Percentiles rank a stretch among this genome's conserved stretches.
Conservation (phyloP, 2,797 vertebrate species). For the Sebastes minor region DNA sequence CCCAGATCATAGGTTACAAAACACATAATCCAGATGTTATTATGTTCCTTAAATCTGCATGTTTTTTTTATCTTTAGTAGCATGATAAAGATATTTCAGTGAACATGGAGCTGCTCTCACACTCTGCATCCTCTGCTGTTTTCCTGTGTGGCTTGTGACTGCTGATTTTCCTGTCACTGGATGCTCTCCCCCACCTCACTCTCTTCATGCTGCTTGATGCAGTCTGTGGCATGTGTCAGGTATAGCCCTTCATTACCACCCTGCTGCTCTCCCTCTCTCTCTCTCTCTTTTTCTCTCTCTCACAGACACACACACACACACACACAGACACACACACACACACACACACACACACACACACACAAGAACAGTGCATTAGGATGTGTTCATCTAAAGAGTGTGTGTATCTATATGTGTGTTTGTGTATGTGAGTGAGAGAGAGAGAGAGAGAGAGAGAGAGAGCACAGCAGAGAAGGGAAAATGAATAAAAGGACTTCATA, state of each 20-base stretch:
- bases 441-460: background rate
- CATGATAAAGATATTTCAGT: background rate
- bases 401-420: slow-evolving; percentile 5
- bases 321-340: background rate
- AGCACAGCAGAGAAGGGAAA: slow-evolving; percentile 54
- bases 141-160: slow-evolving; percentile 24
- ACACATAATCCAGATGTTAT: slow-evolving; percentile 51
- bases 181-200: slow-evolving; percentile 35
- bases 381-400: slow-evolving; percentile 25
- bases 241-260: slow-evolving; percentile 68
- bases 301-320: background rate
- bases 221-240: slow-evolving; percentile 67
- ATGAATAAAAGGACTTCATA: slow-evolving; percentile 83
- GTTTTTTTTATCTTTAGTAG: slow-evolving; percentile 4
- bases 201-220: slow-evolving; percentile 50
- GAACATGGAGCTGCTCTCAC: slow-evolving; percentile 10
- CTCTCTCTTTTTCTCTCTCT: background rate
- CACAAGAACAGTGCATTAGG: slow-evolving; percentile 1
- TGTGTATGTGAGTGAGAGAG: background rate
- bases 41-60: slow-evolving; percentile 30
- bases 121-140: slow-evolving; percentile 9
- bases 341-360: slow-evolving; percentile 17
- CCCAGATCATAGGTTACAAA: slow-evolving; percentile 36
- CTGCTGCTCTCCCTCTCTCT: slow-evolving; percentile 33
- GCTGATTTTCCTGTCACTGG: slow-evolving; percentile 52